Conservation (phyloP, 2,797 vertebrate species). For the Hyperoplus lanceolatus region DNA sequence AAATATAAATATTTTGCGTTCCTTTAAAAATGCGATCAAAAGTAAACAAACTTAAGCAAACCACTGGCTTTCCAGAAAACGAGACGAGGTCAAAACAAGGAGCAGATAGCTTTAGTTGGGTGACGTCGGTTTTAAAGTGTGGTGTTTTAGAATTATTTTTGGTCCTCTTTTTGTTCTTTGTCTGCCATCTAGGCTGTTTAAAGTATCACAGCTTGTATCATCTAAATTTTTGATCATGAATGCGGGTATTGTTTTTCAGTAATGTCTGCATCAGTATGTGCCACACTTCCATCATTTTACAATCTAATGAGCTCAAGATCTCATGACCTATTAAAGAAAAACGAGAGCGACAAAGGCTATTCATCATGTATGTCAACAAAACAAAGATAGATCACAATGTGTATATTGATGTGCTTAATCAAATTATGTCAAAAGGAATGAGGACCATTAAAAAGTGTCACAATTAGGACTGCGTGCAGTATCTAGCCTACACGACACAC, state of each 20-base stretch:
- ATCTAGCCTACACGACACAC: neutral
- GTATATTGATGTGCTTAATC: conserved; percentile 22
- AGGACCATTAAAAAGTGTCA: conserved; percentile 41
- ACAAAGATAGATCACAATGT: conserved; percentile 33
- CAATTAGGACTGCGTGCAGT: conserved; percentile 29
- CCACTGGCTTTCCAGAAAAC: conserved; percentile 27
- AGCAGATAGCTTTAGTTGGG: conserved; percentile 2
- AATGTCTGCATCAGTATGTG: conserved; percentile 10
- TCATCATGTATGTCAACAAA: conserved; percentile 28
- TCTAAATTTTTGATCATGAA: neutral
- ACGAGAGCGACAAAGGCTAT: conserved; percentile 7
- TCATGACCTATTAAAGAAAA: conserved; percentile 28
- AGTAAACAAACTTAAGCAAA: conserved; percentile 39
- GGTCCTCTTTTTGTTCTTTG: conserved; percentile 27
- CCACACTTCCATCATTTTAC: neutral
- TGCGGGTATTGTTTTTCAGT: neutral
- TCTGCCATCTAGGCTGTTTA: conserved; percentile 26
- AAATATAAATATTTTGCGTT: conserved; percentile 13
- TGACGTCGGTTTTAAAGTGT: neutral
- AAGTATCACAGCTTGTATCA: neutral
- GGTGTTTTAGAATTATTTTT: conserved; percentile 37
- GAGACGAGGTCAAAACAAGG: conserved; percentile 29
- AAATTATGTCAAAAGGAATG: conserved; percentile 28
- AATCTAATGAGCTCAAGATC: conserved; percentile 22
- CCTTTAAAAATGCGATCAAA: conserved; percentile 37